Base-by-base conservation (phyloP, 2,113 vertebrate genomes). In the Cichladusa arquata region DNA sequence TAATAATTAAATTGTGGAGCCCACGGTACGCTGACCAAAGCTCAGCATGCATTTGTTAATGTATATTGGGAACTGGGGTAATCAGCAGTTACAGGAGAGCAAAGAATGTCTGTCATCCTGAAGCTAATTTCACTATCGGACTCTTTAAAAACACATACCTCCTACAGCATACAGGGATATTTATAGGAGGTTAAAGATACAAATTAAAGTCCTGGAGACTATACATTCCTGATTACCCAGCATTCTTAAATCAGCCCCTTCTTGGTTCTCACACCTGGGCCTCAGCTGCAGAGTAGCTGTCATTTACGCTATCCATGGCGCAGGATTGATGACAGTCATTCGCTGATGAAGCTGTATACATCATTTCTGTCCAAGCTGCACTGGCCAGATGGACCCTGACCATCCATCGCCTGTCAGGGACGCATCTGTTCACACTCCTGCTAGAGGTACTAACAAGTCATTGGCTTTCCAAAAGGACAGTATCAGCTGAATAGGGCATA, bases 291-390 rank as follows among this genome's bases (percentile, higher is more conserved):
- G 98, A 72, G 92, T 97, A 98, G 98, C 99, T 99, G 99, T 99
- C 99, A 99, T 98, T 98, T 97, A 98, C 96, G 98, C 98, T 98
- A 97, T 98, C 99, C 98, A 97, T 98, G 98, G 98, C 97, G 96
- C 94, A 99, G 98, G 99, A 99, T 99, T 99, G 99, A 99, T 99
- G 99, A 99, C 99, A 99, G 99, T 98, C 99, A 99, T 99, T 99
- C 99, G 96, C 99, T 98, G 99, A 99, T 99, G 99, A 99, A 99
- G 99, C 99, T 99, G 99, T 99, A 99, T 99, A 99, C 99, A 99
- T 99, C 99, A 99, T 99, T 99, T 99, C 99, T 99, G 99, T 99
- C 99, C 98, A 98, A 98, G 98, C 98, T 99, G 99, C 98, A 98
- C 98, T 99, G 99, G 98, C 99, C 99, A 99, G 99, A 99, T 99